A percentile compares a stretch with the other conserved stretches of the same genome.
phyloP scores from a whole-genome alignment of 2,797 vertebrate species.

The Poecilia gillii region DNA sequence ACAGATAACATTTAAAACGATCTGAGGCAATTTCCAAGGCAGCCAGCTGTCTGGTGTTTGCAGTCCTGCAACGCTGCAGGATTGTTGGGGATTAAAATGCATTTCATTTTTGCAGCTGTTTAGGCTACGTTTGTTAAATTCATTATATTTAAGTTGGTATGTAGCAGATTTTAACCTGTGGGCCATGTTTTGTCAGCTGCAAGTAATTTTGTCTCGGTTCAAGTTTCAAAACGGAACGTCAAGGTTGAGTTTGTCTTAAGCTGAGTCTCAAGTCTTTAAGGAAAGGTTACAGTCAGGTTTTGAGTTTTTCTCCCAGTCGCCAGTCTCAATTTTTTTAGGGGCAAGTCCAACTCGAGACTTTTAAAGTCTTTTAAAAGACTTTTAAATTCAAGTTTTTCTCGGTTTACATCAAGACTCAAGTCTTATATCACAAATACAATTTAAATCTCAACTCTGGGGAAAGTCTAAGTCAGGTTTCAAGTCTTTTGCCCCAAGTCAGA shows the following conservation, averaged over 20 bases:
- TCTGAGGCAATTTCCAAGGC: not conserved
- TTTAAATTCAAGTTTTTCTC: not conserved
- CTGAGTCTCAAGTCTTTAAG: not conserved
- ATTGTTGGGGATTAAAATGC: conserved; percentile 7
- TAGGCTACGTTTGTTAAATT: not conserved
- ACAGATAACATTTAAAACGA: conserved; percentile 34
- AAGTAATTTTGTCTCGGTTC: not conserved
- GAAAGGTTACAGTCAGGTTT: not conserved
- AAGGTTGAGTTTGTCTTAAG: not conserved
- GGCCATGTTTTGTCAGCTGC: not conserved
- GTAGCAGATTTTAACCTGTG: not conserved
- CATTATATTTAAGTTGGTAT: not conserved
- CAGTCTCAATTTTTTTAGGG: not conserved
- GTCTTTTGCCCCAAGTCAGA: not conserved
- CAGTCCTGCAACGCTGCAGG: not conserved
- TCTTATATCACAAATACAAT: not conserved
- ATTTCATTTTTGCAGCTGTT: not conserved
- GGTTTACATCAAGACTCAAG: not conserved
- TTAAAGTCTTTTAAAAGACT: too few relatives aligned
- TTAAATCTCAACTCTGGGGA: not conserved
- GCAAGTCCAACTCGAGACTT: not conserved
- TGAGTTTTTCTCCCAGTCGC: too few relatives aligned
- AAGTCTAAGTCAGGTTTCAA: not conserved
- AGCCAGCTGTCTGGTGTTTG: not conserved
- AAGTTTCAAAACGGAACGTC: not conserved